A percentile compares a stretch with the other conserved stretches of the same genome.
Conservation (phyloP, 2,113 vertebrate genomes). For the Asarcornis scutulata region DNA sequence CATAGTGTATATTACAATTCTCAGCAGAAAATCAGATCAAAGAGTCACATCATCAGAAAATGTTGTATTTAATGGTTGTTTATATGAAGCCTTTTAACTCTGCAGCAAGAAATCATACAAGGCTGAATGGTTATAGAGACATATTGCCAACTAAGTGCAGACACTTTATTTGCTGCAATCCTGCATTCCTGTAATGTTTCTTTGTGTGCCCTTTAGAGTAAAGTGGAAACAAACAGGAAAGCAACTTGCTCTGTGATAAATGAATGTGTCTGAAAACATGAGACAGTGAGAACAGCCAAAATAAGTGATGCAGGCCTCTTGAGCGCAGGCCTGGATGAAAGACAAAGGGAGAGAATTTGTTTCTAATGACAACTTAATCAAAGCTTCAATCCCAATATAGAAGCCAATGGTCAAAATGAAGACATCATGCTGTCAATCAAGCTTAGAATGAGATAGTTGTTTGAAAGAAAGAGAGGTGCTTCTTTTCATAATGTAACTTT, state of each 20-base stretch:
- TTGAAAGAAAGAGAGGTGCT: neutral
- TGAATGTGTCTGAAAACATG: constrained; percentile 67
- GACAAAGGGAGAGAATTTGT: constrained; percentile 55
- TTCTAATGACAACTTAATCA: constrained; percentile 65
- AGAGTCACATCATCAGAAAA: constrained; percentile 26
- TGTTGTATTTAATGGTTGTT: constrained; percentile 33
- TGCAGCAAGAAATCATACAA: constrained; percentile 31
- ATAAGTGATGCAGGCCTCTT: constrained; percentile 56
- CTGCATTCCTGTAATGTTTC: constrained; percentile 73
- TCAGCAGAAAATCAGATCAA: constrained; percentile 51
- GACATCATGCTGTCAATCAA: constrained; percentile 25
- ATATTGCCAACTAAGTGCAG: constrained; percentile 43
- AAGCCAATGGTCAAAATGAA: constrained; percentile 10
- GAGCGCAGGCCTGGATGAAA: constrained; percentile 45
- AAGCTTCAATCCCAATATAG: constrained; percentile 43
- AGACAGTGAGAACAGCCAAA: constrained; percentile 68
- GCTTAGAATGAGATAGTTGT: neutral
- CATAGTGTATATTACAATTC: neutral
- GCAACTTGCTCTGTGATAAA: constrained; percentile 74
- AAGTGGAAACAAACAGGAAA: constrained; percentile 78
- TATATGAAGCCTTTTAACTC: constrained; percentile 59
- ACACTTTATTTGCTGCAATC: constrained; percentile 71
- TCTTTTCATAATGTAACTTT: neutral
- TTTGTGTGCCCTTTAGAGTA: constrained; percentile 62
- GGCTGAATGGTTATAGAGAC: constrained; percentile 35